Percentiles rank a stretch among this genome's conserved stretches.
Evolutionary conservation across 1,140 invertebrate genomes (phyloP).

Genomic region (Pachypeltis micranthus): DNA sequence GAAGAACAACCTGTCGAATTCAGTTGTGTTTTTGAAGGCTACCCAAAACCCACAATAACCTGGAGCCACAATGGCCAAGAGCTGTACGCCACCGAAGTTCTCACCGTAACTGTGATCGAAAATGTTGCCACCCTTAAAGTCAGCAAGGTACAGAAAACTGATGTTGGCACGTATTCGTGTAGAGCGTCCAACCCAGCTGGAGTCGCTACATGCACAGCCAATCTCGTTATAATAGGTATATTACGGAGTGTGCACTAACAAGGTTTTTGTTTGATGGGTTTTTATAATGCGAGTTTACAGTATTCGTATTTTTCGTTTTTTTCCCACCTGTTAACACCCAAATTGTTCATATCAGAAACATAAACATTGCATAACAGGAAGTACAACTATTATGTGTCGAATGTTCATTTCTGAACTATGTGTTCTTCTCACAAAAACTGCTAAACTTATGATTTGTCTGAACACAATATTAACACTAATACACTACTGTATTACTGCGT

Average conservation of each 20-base stretch:
- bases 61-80: slow-evolving; percentile 68
- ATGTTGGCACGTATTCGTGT: slow-evolving; percentile 68
- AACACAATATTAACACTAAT: no score
- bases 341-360: not conserved
- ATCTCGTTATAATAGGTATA: slow-evolving; percentile 55
- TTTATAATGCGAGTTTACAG: slow-evolving; percentile 17
- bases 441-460: no score
- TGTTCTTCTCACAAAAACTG: no score
- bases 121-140: slow-evolving; percentile 55
- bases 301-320: slow-evolving; percentile 9
- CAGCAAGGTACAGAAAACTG: slow-evolving; percentile 46
- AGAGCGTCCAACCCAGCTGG: slow-evolving; percentile 63
- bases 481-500: no score
- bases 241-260: no score
- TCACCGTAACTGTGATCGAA: slow-evolving; percentile 45
- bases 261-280: not conserved
- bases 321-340: slow-evolving; percentile 17
- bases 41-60: slow-evolving; percentile 52
- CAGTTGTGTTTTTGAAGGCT: slow-evolving; percentile 52
- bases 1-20: slow-evolving; percentile 48
- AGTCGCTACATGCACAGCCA: slow-evolving; percentile 62
- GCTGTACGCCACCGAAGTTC: slow-evolving; percentile 47
- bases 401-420: no score
- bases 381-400: not conserved
- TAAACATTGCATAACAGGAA: slow-evolving; percentile 1